Conservation (phyloP, 2,797 vertebrate species). For the Eurystomus glaucurus region DNA sequence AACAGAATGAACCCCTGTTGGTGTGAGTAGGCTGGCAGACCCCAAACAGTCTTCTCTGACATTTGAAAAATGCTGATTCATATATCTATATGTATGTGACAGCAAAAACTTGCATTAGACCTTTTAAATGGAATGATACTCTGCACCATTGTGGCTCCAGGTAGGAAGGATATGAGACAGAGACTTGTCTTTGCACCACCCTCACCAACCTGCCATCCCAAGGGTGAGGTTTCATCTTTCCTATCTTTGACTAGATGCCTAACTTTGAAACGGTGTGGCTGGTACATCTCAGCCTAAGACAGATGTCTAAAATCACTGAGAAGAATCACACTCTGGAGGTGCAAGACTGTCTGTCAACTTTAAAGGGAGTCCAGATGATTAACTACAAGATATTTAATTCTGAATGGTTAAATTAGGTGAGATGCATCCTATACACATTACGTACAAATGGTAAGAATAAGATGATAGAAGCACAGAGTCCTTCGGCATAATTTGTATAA, state of each 20-base stretch:
- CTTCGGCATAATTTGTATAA: constrained; percentile 43
- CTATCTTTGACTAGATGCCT: not conserved
- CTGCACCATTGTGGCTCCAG: rapidly evolving
- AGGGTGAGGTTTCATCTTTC: not conserved
- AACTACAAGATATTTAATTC: not conserved
- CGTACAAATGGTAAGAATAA: constrained; percentile 1
- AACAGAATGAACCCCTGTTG: not conserved
- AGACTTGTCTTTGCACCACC: not conserved
- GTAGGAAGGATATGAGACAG: not conserved
- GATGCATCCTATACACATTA: not conserved
- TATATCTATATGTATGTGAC: rapidly evolving
- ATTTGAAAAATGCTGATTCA: not conserved
- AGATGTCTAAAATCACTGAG: not conserved
- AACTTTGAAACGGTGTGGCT: not conserved
- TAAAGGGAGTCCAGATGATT: constrained; percentile 1
- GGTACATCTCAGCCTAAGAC: not conserved
- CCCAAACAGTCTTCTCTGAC: not conserved
- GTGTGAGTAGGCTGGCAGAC: not conserved
- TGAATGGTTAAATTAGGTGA: not conserved
- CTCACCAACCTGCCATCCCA: not conserved
- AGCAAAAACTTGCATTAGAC: not conserved
- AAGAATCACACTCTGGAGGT: not conserved
- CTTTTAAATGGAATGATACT: not conserved
- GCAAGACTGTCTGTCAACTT: not conserved
- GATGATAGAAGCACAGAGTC: constrained; percentile 36